Conservation (phyloP, 2,888 invertebrate genomes). For the Pteria penguin region DNA sequence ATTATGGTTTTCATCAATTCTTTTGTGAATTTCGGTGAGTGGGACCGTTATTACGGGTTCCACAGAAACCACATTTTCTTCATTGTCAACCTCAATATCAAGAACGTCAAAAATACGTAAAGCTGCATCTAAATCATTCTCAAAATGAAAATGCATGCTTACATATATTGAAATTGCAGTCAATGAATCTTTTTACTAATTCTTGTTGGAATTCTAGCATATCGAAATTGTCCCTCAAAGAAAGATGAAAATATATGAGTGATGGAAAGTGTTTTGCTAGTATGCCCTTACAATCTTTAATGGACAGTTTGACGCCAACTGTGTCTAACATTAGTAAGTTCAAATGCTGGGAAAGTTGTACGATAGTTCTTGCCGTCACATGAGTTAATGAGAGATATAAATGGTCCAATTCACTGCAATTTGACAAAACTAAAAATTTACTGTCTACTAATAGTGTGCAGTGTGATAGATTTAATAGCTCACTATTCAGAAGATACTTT, state of each 20-base stretch:
- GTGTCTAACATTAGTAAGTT: slow-evolving; percentile 35
- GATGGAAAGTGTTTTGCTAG: slow-evolving; percentile 5
- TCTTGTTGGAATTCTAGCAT: slow-evolving; percentile 20
- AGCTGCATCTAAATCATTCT: neutral
- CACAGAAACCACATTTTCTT: neutral
- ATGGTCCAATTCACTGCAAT: slow-evolving; percentile 32
- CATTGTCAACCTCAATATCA: neutral
- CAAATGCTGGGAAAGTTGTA: slow-evolving; percentile 20
- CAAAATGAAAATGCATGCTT: neutral
- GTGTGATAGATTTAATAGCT: slow-evolving; percentile 31
- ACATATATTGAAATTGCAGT: neutral
- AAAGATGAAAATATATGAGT: neutral
- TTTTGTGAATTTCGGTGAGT: neutral
- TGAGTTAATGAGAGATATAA: slow-evolving; percentile 39
- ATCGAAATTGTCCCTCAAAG: slow-evolving; percentile 13
- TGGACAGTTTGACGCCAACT: slow-evolving; percentile 28
- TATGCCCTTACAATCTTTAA: slow-evolving; percentile 21
- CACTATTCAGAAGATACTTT: slow-evolving; percentile 7
- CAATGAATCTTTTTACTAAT: neutral
- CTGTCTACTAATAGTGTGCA: slow-evolving; percentile 27
- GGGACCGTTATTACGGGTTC: neutral
- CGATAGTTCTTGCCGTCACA: slow-evolving; percentile 30
- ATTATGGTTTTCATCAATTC: neutral
- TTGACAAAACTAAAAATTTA: slow-evolving; percentile 33
- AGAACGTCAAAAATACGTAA: neutral